Percentiles rank a stretch among this genome's conserved stretches.
Conservation (phyloP, 2,797 vertebrate species). For the Squalus acanthias region DNA sequence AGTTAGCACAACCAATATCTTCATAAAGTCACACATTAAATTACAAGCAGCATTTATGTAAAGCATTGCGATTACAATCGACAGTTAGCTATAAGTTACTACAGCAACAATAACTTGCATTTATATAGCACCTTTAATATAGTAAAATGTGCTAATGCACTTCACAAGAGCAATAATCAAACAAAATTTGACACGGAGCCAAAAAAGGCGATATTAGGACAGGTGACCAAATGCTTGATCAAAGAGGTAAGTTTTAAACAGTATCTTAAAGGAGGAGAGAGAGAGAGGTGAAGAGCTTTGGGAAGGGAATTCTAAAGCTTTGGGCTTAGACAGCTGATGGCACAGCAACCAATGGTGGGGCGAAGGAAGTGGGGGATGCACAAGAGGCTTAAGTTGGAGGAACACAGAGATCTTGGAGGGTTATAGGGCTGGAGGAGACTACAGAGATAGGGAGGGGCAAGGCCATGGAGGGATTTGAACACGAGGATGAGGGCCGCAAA, state of each 20-base stretch:
- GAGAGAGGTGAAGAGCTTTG: background rate
- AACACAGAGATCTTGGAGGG: background rate
- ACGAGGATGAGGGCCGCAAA: background rate
- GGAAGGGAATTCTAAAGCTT: background rate
- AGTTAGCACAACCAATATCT: background rate
- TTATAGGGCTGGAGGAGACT: background rate
- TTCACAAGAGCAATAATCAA: background rate
- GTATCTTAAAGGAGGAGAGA: background rate
- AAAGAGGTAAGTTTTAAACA: background rate
- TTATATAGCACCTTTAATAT: background rate
- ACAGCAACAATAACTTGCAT: background rate
- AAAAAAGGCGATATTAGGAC: no score
- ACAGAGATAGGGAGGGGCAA: background rate
- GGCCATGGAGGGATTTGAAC: background rate
- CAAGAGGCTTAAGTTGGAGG: background rate
- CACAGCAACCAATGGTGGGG: background rate
- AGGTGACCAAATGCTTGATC: background rate
- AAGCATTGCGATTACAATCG: background rate
- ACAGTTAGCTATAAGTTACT: background rate
- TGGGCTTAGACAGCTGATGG: background rate
- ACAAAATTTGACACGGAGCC: background rate
- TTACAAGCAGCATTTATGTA: background rate
- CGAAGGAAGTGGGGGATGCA: background rate
- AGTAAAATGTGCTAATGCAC: background rate
- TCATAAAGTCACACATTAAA: background rate